These are phyloP conservation scores for Itoplectis maculator DNA, from an alignment of 2,888 invertebrate genomes.

Conservation along the genomic window DNA sequence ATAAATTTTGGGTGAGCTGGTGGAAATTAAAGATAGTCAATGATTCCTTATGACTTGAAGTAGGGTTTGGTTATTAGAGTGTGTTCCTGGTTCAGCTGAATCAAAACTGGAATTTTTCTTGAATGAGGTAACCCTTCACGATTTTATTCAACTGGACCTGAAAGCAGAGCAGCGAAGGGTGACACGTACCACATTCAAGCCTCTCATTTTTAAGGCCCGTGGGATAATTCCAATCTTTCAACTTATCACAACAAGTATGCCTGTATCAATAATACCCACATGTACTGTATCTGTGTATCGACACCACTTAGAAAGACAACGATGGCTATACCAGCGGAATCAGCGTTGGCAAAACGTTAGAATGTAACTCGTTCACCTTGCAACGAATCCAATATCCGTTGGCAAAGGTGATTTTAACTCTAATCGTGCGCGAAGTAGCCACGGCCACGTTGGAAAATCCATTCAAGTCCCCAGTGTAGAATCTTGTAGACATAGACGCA, in stretches of 20 bases:
- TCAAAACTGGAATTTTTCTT: too few relatives aligned
- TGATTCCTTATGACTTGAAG: too few relatives aligned
- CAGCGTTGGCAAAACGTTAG: constrained; percentile 34
- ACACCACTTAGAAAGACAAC: neutral
- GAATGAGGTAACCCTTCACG: too few relatives aligned
- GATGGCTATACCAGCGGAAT: neutral
- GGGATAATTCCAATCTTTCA: neutral
- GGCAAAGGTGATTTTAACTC: constrained; percentile 19
- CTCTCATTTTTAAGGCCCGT: too few relatives aligned
- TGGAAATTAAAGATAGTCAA: too few relatives aligned
- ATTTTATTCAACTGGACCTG: too few relatives aligned
- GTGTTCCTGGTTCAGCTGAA: too few relatives aligned
- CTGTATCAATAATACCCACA: neutral
- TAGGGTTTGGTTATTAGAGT: too few relatives aligned
- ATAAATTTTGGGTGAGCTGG: too few relatives aligned
- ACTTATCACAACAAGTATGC: neutral
- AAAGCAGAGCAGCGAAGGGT: too few relatives aligned
- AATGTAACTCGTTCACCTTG: constrained; percentile 66
- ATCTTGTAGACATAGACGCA: neutral
- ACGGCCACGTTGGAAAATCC: constrained; percentile 7
- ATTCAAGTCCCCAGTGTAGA: neutral
- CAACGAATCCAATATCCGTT: constrained; percentile 55
- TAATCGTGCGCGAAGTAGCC: neutral
- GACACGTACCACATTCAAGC: too few relatives aligned
- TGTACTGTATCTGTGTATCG: neutral